Evolutionary conservation across 2,113 vertebrate species (phyloP).

Genomic region (Antennarius striatus): DNA sequence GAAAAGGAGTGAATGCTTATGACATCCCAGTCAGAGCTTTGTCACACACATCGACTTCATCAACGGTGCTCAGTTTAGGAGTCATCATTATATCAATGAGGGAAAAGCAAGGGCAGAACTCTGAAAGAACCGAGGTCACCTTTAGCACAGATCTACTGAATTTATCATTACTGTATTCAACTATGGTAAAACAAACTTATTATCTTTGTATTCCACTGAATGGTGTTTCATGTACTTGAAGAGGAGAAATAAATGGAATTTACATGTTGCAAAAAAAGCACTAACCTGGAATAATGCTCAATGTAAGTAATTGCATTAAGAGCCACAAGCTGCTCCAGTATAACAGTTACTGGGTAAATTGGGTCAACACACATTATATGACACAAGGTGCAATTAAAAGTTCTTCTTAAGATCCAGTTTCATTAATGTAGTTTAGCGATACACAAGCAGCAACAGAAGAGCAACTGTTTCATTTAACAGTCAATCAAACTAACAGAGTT

Average conservation of each 20-base stretch:
- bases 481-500: not conserved
- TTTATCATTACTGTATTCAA: slow-evolving; percentile 31
- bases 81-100: slow-evolving; percentile 38
- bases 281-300: too few species aligned
- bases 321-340: too few species aligned
- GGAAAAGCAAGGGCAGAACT: slow-evolving; percentile 26
- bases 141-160: slow-evolving; percentile 32
- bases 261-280: too few species aligned
- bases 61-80: not conserved
- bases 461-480: not conserved
- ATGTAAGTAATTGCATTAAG: too few species aligned
- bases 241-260: too few species aligned
- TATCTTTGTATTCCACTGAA: slow-evolving; percentile 14
- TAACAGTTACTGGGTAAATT: too few species aligned
- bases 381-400: too few species aligned
- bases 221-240: too few species aligned
- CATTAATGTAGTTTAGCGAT: not conserved
- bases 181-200: not conserved
- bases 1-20: slow-evolving; percentile 18
- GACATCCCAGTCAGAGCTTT: not conserved
- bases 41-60: slow-evolving; percentile 26
- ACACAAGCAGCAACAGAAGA: not conserved
- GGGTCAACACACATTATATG: too few species aligned
- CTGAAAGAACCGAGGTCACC: slow-evolving; percentile 30
- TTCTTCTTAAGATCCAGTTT: too few species aligned